Evolutionary conservation across 2,888 invertebrate genomes (phyloP), one percentile per base, ranked within the genome.

Genomic region (Apodemia duryi): DNA sequence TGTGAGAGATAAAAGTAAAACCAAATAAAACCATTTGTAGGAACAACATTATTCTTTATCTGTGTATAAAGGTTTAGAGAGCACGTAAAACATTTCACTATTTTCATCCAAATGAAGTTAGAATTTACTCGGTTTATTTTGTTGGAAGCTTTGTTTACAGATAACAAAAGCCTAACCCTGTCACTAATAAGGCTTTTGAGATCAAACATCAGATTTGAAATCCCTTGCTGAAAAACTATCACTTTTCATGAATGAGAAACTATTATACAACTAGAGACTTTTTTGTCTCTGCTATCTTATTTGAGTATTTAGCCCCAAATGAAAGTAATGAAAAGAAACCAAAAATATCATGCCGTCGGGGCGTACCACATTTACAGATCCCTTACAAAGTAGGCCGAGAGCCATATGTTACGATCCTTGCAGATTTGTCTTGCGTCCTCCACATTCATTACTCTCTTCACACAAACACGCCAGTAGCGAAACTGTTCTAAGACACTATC

Each of bases 81-180:
- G 46, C 13, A 46, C 46, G 13, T 28, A 52, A 52, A 52, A 28
- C 21, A 52, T 52, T 52, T 52, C 7, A 28, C 52, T 28, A 52
- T 52, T 28, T 52, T 28, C 28, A 52, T 52, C 2, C 9, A 52
- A 52, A 52, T 52, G 28, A 46, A 46, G 46, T 46, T 46, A 52
- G 21, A 52, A 52, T 21, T 21, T 21, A 28, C 52, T 52, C 28
- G 28, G 52, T 52, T 52, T 28, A 21, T 28, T 52, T 52, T 52
- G 52, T 54, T 29, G 10, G 28, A 54, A n/a, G 28, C 54, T 54
- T 54, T 54, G 54, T 54, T 54, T 54, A 49, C 49, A 54, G 54
- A 54, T 29, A 29, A 54, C 29, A 54, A 54, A 54, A 54, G 29
- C 54, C 29, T 49, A 49, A 49, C 28, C 54, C 54, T 29, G 28